Evolutionary conservation across 2,888 invertebrate genomes (phyloP), one percentile per base, ranked within the genome.

Genomic region (Drosophila buzzatii): DNA sequence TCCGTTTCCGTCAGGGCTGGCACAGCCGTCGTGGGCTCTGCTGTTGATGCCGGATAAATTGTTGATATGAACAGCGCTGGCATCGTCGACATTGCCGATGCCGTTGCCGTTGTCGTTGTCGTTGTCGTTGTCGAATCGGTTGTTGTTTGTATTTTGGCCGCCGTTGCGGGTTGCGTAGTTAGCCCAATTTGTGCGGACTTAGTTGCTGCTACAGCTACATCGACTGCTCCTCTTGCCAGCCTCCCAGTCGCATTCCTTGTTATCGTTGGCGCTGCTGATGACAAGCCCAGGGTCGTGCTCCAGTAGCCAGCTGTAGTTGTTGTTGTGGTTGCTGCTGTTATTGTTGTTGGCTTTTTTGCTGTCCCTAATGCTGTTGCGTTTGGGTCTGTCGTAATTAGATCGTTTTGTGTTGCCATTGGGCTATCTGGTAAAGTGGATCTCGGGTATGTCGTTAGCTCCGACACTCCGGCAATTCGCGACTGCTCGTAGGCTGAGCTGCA

Each of bases 401-500:
- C 87, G 78, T 87, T 86, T 82, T 82, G 81, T 85, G 89, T 81
- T 82, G 89, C 76, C 87, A 82, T 82, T 82, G 85, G 81, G 65
- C 81, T 86, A 89, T 89, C 89, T 86, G 81, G 73, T 69, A 78
- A 74, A 80, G 87, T 85, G 88, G 89, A 85, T 85, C 88, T 89
- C 70, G 80, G 73, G 72, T 72, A 65, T 61, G 82, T 76, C 73
- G 69, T 80, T 72, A 82, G 73, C 87, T 67, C 52, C 59, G 70
- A 47, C 63, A 62, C 61, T 55, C 44, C 35, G 61, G 35, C 69
- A 31, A 47, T 37, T 16, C 35, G 35, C 35, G 20, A 16, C 61
- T 42, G 64, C 42, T 51, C 55, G 44, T 63, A 47, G 56, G 64
- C 65, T 47, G 61, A 31, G 70, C 70, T 85, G 85, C 90, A 87